A percentile compares a stretch with the other conserved stretches of the same genome.
phyloP scores from a whole-genome alignment of 2,888 invertebrate species.

The Boloria euphrosyne region DNA sequence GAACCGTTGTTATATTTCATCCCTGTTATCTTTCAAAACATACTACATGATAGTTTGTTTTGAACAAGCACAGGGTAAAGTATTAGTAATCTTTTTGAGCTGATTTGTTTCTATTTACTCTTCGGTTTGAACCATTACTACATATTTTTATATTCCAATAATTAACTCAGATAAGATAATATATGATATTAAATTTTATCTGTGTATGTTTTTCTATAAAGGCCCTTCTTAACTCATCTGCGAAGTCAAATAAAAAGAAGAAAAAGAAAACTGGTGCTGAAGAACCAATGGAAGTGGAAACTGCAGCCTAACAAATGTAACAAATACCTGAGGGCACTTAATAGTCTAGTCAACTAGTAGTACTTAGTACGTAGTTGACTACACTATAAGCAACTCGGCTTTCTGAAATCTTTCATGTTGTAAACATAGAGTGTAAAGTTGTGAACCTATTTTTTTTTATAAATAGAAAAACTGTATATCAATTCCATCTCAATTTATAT shows the following conservation, averaged over 20 bases:
- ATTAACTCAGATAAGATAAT: background rate
- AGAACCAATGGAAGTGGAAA: constrained; percentile 83
- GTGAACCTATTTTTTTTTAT: constrained; percentile 16
- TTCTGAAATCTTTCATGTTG: constrained; percentile 31
- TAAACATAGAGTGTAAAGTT: constrained; percentile 16
- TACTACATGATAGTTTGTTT: constrained; percentile 53
- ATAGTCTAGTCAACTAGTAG: too few species aligned
- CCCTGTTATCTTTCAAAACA: constrained; percentile 76
- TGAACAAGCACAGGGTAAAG: constrained; percentile 79
- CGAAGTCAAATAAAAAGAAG: constrained; percentile 95
- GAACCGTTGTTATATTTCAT: background rate
- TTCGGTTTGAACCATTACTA: constrained; percentile 71
- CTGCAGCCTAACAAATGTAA: constrained; percentile 68
- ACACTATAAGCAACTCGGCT: constrained; percentile 37
- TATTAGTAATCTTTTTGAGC: constrained; percentile 69
- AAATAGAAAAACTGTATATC: background rate
- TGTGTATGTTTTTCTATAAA: constrained; percentile 55
- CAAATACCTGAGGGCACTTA: constrained; percentile 34
- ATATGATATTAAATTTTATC: constrained; percentile 28
- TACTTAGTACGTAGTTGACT: too few species aligned
- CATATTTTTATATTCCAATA: constrained; percentile 43
- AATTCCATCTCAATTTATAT: too few species aligned
- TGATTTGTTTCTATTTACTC: constrained; percentile 55
- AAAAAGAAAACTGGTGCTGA: constrained; percentile 89
- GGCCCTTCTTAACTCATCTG: constrained; percentile 88